These are phyloP conservation scores for Bergia puertoricense DNA, from an alignment of 92 coral and sea anemone genomes.

Conservation along the genomic window DNA sequence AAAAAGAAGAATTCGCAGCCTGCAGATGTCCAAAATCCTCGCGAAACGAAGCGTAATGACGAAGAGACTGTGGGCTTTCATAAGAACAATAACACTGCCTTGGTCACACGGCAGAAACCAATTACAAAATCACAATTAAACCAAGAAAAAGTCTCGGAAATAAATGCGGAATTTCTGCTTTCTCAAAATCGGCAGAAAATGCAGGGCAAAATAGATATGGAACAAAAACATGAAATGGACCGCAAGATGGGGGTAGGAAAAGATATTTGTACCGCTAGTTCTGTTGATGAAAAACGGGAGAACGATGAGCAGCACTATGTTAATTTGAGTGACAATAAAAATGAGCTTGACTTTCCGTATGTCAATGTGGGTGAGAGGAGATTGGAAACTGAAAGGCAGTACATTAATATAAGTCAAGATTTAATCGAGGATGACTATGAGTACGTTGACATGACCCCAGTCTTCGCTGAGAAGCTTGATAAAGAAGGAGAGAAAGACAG, in stretches of 20 bases:
- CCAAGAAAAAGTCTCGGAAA: neutral
- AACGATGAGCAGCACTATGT: neutral
- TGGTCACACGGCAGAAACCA: neutral
- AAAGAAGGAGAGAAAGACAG: neutral
- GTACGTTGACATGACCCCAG: neutral
- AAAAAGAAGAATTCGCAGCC: neutral
- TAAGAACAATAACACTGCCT: neutral
- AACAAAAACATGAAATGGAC: neutral
- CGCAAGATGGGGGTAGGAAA: neutral
- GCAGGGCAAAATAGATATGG: neutral
- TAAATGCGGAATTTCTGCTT: neutral
- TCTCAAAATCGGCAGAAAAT: neutral
- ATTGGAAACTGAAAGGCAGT: neutral
- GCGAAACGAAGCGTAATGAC: neutral
- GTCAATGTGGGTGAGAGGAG: neutral
- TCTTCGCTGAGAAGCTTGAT: neutral
- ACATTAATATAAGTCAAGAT: neutral
- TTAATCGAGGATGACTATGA: neutral
- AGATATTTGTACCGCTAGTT: too few relatives aligned
- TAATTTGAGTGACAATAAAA: neutral
- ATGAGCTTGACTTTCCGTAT: neutral
- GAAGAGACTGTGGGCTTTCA: neutral
- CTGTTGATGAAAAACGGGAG: neutral
- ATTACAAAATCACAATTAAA: neutral
- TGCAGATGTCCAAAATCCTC: neutral